Evolutionary conservation across 2,113 vertebrate species (phyloP).

Genomic region (Lagopus leucura): DNA sequence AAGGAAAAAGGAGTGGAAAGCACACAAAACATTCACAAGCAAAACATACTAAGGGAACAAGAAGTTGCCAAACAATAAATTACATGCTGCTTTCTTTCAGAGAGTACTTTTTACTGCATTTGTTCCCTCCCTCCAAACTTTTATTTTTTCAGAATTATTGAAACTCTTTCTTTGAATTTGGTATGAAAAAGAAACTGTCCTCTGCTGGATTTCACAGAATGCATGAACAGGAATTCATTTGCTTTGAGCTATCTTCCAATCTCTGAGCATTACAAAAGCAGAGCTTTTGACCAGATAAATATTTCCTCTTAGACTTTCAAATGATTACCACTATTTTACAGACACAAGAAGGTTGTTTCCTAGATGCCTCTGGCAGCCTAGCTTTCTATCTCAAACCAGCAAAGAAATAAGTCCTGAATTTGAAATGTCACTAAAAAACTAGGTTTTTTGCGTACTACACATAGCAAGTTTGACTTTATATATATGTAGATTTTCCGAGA

Average conservation of each 20-base stretch:
- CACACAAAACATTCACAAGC: not conserved
- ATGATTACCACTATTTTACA: not conserved
- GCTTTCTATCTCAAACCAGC: not conserved
- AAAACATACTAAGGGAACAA: not conserved
- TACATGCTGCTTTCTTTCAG: accelerated
- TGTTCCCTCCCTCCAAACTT: accelerated
- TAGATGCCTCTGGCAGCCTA: not conserved
- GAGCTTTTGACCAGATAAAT: not conserved
- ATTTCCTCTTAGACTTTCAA: not conserved
- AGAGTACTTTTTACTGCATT: not conserved
- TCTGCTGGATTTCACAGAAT: not conserved
- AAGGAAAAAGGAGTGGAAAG: not conserved
- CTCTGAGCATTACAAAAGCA: not conserved
- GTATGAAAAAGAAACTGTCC: not conserved
- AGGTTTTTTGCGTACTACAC: not conserved
- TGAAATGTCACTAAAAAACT: not conserved
- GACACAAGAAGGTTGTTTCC: not conserved
- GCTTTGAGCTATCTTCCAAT: not conserved
- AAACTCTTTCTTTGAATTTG: not conserved
- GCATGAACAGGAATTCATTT: not conserved
- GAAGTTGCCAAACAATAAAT: not conserved
- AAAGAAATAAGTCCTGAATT: not conserved
- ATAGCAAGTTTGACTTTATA: not conserved
- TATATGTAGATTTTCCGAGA: not conserved
- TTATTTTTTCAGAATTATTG: not conserved